phyloP scores from a whole-genome alignment of 2,888 invertebrate species.

The Drosophila mimica region DNA sequence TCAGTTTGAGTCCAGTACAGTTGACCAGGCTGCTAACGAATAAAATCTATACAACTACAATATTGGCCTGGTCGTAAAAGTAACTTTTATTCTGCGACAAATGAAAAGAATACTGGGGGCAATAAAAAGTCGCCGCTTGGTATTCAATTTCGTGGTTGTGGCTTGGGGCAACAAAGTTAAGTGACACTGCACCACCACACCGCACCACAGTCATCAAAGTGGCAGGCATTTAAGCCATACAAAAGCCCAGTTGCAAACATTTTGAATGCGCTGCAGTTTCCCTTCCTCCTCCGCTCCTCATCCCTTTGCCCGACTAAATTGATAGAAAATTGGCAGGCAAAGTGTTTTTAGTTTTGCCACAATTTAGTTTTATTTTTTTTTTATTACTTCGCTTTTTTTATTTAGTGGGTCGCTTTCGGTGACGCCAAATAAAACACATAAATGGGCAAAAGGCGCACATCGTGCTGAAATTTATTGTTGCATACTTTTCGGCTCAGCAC shows the following conservation, averaged over 20 bases:
- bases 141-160: conserved; percentile 38
- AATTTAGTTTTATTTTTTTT: conserved; percentile 53
- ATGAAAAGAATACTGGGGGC: conserved; percentile 6
- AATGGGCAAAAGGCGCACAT: conserved; percentile 44
- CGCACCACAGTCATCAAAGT: conserved; percentile 37
- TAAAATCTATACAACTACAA: conserved; percentile 42
- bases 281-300: not conserved
- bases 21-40: conserved; percentile 56
- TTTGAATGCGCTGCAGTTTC: conserved; percentile 21
- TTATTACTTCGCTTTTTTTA: not conserved
- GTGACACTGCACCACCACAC: not conserved
- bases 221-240: conserved; percentile 47
- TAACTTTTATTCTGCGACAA: conserved; percentile 23
- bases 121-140: conserved; percentile 35
- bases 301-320: conserved; percentile 41
- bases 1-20: conserved; percentile 33
- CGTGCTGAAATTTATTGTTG: conserved; percentile 75
- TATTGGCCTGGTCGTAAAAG: conserved; percentile 24
- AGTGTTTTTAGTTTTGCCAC: conserved; percentile 68
- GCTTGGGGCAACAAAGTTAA: conserved; percentile 8
- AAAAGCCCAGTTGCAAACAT: conserved; percentile 65
- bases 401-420: conserved; percentile 9
- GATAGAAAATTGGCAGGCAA: conserved; percentile 77
- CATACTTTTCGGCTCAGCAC: conserved; percentile 79
- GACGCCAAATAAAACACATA: conserved; percentile 37